Conservation (phyloP, 2,888 invertebrate genomes). For the Embidobia sp. region DNA sequence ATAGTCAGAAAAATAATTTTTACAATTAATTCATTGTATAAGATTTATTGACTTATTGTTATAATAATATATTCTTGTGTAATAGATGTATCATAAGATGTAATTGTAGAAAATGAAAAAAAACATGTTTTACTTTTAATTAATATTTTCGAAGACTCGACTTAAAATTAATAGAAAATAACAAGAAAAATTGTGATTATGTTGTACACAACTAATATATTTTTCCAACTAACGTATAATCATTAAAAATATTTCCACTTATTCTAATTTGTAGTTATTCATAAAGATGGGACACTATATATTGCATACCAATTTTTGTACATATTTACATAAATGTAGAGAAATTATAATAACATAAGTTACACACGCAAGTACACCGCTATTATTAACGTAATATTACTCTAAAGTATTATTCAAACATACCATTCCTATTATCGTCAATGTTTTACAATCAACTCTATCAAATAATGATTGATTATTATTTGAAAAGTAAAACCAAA, state of each 20-base stretch:
- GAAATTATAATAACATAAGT: constrained; percentile 38
- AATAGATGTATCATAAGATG: constrained; percentile 15
- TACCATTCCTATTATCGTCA: too few relatives aligned
- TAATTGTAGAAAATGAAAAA: background rate
- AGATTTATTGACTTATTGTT: constrained; percentile 31
- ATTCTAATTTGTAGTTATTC: constrained; percentile 41
- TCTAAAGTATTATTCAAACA: background rate
- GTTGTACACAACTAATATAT: constrained; percentile 34
- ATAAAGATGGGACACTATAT: constrained; percentile 36
- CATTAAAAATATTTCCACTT: constrained; percentile 48
- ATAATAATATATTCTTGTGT: constrained; percentile 13
- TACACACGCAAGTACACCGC: constrained; percentile 13
- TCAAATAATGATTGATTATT: too few relatives aligned
- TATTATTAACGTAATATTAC: background rate
- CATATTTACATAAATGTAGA: constrained; percentile 51
- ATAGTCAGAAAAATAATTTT: too few relatives aligned
- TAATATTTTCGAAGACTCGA: constrained; percentile 3
- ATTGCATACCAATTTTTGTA: constrained; percentile 50
- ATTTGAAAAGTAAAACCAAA: too few relatives aligned
- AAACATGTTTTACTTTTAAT: background rate
- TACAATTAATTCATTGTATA: constrained; percentile 22
- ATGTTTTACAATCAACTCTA: background rate
- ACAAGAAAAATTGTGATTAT: constrained; percentile 12
- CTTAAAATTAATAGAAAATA: constrained; percentile 21
- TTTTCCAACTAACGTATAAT: constrained; percentile 29